Base-by-base conservation (phyloP, 2,888 invertebrate species). In the Xylophagus ater region DNA sequence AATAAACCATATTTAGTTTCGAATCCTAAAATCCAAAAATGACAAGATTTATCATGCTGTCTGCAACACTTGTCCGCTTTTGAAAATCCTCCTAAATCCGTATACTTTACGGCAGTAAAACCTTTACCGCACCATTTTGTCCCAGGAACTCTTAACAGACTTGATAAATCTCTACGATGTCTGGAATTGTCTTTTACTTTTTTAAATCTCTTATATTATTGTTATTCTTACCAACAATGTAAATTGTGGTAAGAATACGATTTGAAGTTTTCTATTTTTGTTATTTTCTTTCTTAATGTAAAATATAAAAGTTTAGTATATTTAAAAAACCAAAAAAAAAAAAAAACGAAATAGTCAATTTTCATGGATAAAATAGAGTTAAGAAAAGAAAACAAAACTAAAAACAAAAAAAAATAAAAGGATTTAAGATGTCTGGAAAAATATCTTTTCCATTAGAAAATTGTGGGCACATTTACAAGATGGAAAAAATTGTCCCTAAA, bases 51-150 rank as follows among this genome's bases (percentile, higher is more conserved):
- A 58, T 90, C 89, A 66, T 90, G 89, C 48, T 74, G 73, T 29
- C 88, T 67, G 63, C 89, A 89, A 62, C 89, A 89, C 51, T 75
- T 67, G 56, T 89, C 89, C 10, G 86, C 82, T 37, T 74, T 71
- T 28, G 79, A 75, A 59, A 83, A 81, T 24, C 81, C 79, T 6
- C 87, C 88, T 21, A 89, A 71, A 52, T 86, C 79, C 19, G 79
- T 78, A 61, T 81, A 83, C 50, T 77, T 74, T 25, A 74, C 73
- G 1, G 87, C 86, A 0, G 78, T 73, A 57, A 76, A 78, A 6
- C 88, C 88, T 53, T 81, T 80, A 19, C 89, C 89, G 62, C 89
- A 89, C 88, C 88, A 89, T 57, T 84, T 81, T 2, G 88, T 88
- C n/a, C 87, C 87, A 1, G 87, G 87, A 34, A 84, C 74, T 45